A percentile compares a stretch with the other conserved stretches of the same genome.
phyloP scores from a whole-genome alignment of 2,888 invertebrate species.

The Horisme vitalbata region DNA sequence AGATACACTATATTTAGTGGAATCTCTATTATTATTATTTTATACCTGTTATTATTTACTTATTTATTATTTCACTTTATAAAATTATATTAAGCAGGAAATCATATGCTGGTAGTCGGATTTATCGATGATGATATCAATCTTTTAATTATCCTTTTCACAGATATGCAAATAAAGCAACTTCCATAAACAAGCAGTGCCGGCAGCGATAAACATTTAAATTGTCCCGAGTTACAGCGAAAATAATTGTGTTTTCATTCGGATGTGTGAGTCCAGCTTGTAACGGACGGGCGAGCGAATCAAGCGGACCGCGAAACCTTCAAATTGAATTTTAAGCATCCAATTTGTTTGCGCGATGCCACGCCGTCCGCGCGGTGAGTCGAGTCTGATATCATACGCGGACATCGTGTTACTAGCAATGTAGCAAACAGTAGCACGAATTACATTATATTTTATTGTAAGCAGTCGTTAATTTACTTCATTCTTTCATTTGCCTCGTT shows the following conservation, averaged over 20 bases:
- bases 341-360: constrained; percentile 77
- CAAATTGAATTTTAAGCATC: constrained; percentile 83
- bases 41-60: too few species aligned
- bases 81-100: too few species aligned
- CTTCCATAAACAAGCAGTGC: constrained; percentile 33
- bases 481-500: too few species aligned
- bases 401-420: constrained; percentile 35
- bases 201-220: constrained; percentile 51
- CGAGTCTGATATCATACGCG: constrained; percentile 49
- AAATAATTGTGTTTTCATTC: constrained; percentile 71
- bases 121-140: constrained; percentile 25
- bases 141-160: constrained; percentile 37
- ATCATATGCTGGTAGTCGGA: too few species aligned
- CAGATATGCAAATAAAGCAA: constrained; percentile 41
- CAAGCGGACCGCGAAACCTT: constrained; percentile 81
- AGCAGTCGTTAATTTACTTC: too few species aligned
- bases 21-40: too few species aligned
- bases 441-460: too few species aligned
- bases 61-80: too few species aligned
- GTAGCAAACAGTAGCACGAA: too few species aligned
- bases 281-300: constrained; percentile 73
- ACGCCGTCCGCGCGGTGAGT: constrained; percentile 44
- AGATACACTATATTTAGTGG: too few species aligned
- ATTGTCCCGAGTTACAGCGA: constrained; percentile 57
- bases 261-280: constrained; percentile 70